Base-by-base conservation (phyloP, 2,888 invertebrate genomes). In the Zygaena filipendulae region DNA sequence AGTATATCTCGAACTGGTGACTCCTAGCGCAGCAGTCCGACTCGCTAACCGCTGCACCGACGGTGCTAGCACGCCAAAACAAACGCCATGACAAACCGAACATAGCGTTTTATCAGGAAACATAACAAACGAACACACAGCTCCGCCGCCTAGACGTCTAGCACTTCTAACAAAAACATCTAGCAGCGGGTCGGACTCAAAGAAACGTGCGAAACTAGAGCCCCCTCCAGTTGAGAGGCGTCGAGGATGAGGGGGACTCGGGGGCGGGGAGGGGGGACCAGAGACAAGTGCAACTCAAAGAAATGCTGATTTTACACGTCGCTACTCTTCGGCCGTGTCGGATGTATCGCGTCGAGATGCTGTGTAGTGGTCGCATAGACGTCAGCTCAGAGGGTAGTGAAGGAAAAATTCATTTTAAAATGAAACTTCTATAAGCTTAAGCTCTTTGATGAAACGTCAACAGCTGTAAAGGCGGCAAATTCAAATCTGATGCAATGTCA, bases 281-380 rank as follows among this genome's bases (percentile, higher is more conserved):
- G 53, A 57, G 60, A 74, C 77, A 77, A 77, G 77, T 79, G 77
- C 77, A 77, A 75, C 77, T 79, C 77, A 79, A 79, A 79, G 77
- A 79, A 79, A 79, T 79, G 77, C 77, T 77, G 77, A 79, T 79
- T 77, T 77, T 77, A 79, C 77, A 77, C 77, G 77, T 75, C 74
- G 77, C 75, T 75, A 68, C 75, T 69, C 74, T 69, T 70, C 59
- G 68, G 63, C 63, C 52, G 68, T 59, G 61, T 52, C 54, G 64
- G 58, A 60, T 66, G 68, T 70, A 69, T 70, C 66, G 70, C 44
- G 55, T 41, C 47, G 52, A 16, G 16, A 16, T 16, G 16, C 7
- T 16, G 25, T 43, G 61, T 58, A 66, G 32, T 30, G 62, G 49
- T 27, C 7, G 57, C 49, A 61, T 21, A 45, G n/a, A n/a, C n/a